A percentile compares a stretch with the other conserved stretches of the same genome.
Evolutionary conservation across 2,113 vertebrate species (phyloP).

Genomic region (Neoarius graeffei): DNA sequence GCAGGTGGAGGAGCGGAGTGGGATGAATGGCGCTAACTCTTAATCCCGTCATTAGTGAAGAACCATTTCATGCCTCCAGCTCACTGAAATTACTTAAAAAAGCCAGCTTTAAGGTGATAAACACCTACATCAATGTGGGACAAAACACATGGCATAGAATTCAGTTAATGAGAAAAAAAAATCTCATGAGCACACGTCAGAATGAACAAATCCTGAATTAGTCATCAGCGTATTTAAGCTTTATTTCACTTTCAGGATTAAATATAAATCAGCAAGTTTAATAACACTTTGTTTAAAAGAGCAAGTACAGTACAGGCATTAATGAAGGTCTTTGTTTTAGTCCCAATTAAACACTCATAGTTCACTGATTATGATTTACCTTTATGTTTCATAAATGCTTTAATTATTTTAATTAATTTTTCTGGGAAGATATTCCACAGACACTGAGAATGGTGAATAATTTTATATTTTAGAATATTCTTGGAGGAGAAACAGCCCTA

Average conservation of each 20-base stretch:
- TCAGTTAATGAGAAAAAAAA: not conserved
- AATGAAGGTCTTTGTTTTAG: not conserved
- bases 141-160: not conserved
- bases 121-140: not conserved
- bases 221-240: not conserved
- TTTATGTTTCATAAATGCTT: too few species aligned
- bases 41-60: conserved; percentile 53
- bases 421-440: too few species aligned
- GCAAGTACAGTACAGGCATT: not conserved
- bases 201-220: not conserved
- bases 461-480: not conserved
- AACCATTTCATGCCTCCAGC: conserved; percentile 27
- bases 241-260: not conserved
- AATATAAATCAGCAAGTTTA: not conserved
- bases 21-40: conserved; percentile 41
- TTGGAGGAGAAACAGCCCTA: not conserved
- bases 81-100: conserved; percentile 19
- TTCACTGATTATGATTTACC: not conserved
- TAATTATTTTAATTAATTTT: too few species aligned
- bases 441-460: not conserved
- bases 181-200: not conserved
- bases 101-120: conserved; percentile 3
- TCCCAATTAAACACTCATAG: not conserved
- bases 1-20: conserved; percentile 35
- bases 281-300: not conserved